Evolutionary conservation across 2,113 vertebrate genomes (phyloP).

Genomic region (Ahaetulla prasina): DNA sequence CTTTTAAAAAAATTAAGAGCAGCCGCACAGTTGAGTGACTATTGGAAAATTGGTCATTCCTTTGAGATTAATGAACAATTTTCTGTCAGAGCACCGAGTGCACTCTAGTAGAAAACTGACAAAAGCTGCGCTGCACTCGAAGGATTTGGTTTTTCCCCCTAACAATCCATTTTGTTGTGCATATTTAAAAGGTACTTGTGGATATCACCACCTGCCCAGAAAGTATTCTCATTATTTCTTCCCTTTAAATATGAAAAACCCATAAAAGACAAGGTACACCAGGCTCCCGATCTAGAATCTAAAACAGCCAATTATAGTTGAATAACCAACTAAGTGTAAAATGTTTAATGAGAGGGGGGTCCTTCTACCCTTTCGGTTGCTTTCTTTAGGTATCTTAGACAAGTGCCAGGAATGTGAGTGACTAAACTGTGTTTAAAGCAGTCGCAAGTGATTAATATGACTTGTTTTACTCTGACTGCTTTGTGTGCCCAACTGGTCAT

Average conservation of each 20-base stretch:
- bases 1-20: conserved; percentile 42
- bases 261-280: conserved; percentile 20
- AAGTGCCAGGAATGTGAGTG: conserved; percentile 23
- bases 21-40: conserved; percentile 44
- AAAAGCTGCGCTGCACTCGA: conserved; percentile 47
- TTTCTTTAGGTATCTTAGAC: conserved; percentile 43
- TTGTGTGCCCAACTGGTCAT: conserved; percentile 20
- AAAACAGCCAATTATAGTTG: conserved; percentile 29
- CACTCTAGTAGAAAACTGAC: conserved; percentile 53
- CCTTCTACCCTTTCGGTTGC: not conserved
- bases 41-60: conserved; percentile 55
- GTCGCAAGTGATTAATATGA: conserved; percentile 39
- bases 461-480: conserved; percentile 11
- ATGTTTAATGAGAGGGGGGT: not conserved
- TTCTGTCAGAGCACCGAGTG: conserved; percentile 56
- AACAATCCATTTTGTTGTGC: conserved; percentile 47
- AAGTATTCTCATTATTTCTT: conserved; percentile 51
- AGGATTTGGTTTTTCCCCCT: conserved; percentile 29
- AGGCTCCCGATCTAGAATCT: conserved; percentile 23
- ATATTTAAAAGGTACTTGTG: conserved; percentile 55
- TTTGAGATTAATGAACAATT: conserved; percentile 61
- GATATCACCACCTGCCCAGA: conserved; percentile 39
- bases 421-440: conserved; percentile 47
- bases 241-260: conserved; percentile 43
- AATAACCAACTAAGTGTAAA: conserved; percentile 31